Evolutionary conservation across 2,888 invertebrate genomes (phyloP), one percentile per base, ranked within the genome.

Genomic region (Mechanitis messenoides): DNA sequence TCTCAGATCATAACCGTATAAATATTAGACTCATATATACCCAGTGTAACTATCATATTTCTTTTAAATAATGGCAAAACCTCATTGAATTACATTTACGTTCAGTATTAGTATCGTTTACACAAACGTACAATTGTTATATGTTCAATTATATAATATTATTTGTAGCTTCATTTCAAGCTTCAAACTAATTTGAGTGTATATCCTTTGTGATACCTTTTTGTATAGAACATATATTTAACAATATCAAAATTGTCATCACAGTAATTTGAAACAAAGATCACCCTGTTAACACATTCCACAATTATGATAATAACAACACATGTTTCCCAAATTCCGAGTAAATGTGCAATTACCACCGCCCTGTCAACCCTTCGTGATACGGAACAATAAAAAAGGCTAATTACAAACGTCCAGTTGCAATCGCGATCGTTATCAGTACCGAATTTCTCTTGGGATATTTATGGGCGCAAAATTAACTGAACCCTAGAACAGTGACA

Each of bases 381-480:
- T 65, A 63, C 62, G 60, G 62, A 59, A 65, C 67, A 62, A 67
- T 69, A 68, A 70, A 69, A 71, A 69, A 65, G 63, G 61, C 68
- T 71, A 71, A 71, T 70, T 71, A 69, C 68, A 68, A 61, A 64
- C 62, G 69, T 70, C 68, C 69, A 68, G 66, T 65, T 66, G 66
- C 69, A 70, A 69, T 68, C 59, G 62, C 55, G 69, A 68, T 71
- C 60, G 60, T 62, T 69, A 71, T 71, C 71, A 56, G 56, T 47
- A 47, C 62, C 55, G 57, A 64, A 70, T 70, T 68, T 68, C 69
- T 69, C 68, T 59, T 53, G 70, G 68, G 69, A 68, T 67, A 68
- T 68, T 69, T 68, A 65, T 64, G 53, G 61, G 54, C 56, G 61
- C 63, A 63, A 64, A 58, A 63, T 68, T 64, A 61, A 61, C 62